Conservation (phyloP, 2,113 vertebrate genomes). For the Pterocles gutturalis region DNA sequence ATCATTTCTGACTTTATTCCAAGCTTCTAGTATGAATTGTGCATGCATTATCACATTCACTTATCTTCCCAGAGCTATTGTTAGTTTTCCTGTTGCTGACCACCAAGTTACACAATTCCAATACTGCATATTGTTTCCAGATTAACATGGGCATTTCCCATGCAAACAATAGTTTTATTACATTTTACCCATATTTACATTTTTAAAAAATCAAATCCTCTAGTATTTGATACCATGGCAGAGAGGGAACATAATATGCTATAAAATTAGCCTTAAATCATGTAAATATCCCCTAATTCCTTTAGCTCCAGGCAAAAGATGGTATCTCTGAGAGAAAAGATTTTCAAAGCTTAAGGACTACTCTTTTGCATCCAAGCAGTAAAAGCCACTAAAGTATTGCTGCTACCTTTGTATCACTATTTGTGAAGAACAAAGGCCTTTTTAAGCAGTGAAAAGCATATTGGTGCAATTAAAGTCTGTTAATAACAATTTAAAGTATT, state of each 20-base stretch:
- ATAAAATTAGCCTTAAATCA: constrained; percentile 73
- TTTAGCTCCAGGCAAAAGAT: constrained; percentile 70
- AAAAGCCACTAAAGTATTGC: constrained; percentile 50
- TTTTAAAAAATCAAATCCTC: constrained; percentile 11
- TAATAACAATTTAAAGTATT: constrained; percentile 57
- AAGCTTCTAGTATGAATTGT: neutral
- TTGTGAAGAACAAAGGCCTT: constrained; percentile 67
- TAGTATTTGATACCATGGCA: constrained; percentile 56
- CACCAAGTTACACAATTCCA: constrained; percentile 39
- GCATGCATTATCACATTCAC: neutral
- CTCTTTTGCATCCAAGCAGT: constrained; percentile 63
- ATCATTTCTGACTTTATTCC: neutral
- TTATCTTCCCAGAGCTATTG: constrained; percentile 19
- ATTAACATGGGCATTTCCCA: constrained; percentile 47
- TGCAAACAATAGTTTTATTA: constrained; percentile 66
- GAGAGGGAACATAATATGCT: constrained; percentile 62
- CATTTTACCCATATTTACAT: constrained; percentile 58
- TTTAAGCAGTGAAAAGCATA: constrained; percentile 57
- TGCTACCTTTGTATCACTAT: constrained; percentile 53
- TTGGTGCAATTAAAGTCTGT: constrained; percentile 64
- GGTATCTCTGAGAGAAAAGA: constrained; percentile 69
- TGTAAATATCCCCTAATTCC: constrained; percentile 70
- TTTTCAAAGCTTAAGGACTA: constrained; percentile 65
- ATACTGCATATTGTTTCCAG: constrained; percentile 53
- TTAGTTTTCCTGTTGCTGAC: constrained; percentile 42